Evolutionary conservation across 2,888 invertebrate genomes (phyloP).

Genomic region (Spisula solida): DNA sequence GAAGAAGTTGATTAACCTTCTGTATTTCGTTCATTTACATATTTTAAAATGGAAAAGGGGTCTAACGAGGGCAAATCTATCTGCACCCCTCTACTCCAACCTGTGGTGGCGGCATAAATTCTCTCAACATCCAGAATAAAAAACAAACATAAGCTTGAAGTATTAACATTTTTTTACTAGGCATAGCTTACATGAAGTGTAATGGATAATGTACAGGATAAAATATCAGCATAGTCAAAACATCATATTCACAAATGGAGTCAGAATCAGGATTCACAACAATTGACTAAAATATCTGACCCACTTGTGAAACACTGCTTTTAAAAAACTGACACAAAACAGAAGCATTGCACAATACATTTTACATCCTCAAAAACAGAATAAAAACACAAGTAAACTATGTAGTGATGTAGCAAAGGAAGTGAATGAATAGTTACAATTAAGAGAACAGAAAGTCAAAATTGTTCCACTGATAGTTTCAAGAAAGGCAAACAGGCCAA

Average conservation of each 20-base stretch:
- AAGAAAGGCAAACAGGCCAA: not conserved
- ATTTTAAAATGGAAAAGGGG: too few relatives aligned
- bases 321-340: not conserved
- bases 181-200: conserved; percentile 8
- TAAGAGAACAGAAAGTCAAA: not conserved
- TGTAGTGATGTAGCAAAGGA: too few relatives aligned
- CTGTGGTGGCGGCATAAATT: too few relatives aligned
- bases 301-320: not conserved
- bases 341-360: not conserved
- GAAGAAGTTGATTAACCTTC: too few relatives aligned
- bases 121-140: too few relatives aligned
- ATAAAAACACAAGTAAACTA: too few relatives aligned
- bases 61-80: too few relatives aligned
- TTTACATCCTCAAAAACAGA: not conserved
- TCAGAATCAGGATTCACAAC: not conserved
- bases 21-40: too few relatives aligned
- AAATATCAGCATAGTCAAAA: not conserved
- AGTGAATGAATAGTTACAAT: too few relatives aligned
- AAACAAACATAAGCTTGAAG: not conserved
- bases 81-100: too few relatives aligned
- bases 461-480: not conserved
- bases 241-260: not conserved
- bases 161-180: not conserved
- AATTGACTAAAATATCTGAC: not conserved
- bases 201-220: not conserved